These are phyloP conservation scores for Urosaurus nigricauda DNA, from an alignment of 2,797 vertebrate species.

Conservation along the genomic window DNA sequence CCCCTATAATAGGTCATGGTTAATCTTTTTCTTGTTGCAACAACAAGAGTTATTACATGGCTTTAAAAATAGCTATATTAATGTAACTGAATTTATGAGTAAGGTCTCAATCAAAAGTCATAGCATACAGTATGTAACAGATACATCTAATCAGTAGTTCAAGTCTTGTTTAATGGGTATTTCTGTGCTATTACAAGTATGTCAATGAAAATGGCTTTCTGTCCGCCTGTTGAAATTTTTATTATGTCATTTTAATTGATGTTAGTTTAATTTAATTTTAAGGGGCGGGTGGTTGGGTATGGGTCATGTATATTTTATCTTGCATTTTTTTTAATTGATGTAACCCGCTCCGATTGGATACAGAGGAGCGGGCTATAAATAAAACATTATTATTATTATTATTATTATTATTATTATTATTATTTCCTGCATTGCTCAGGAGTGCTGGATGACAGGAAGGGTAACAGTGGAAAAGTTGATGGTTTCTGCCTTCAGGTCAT, in stretches of 20 bases:
- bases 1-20: no score
- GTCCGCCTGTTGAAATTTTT: no score
- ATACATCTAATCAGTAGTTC: neutral
- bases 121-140: neutral
- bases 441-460: neutral
- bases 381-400: no score
- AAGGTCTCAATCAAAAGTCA: neutral
- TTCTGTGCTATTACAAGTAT: neutral
- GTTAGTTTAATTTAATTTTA: no score
- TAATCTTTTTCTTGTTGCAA: neutral
- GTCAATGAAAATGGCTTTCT: neutral
- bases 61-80: neutral
- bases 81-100: neutral
- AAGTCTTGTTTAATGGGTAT: neutral
- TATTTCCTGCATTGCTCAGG: neutral
- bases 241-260: no score
- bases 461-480: neutral
- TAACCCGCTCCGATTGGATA: no score
- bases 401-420: no score
- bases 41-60: neutral
- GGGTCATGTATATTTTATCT: no score
- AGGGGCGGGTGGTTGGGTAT: no score
- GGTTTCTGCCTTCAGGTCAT: no score
- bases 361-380: no score
- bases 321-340: no score